Evolutionary conservation across 2,797 vertebrate genomes (phyloP), one percentile per base, ranked within the genome.

Genomic region (Enteromius anoplus): DNA sequence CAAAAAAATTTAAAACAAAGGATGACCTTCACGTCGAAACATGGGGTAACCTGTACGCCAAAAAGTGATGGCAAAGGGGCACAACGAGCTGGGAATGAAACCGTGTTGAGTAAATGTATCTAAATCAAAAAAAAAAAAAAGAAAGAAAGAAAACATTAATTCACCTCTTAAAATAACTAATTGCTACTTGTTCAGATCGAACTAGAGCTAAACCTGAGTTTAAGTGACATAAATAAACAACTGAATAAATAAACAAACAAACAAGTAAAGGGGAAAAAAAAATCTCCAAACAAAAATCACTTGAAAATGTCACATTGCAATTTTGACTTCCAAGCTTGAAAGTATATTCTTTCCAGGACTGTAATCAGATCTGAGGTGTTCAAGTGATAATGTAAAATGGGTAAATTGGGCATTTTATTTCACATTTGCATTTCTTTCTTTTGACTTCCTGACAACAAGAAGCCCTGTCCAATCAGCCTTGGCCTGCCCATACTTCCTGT

Each of bases 391-490:
- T 8, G 7, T 40, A 9, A 40, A 40, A 40, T 40, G 11, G 8
- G 11, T 34, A 55, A 73, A 53, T 53, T 37, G 5, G 12, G 12
- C 3, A 26, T 26, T 26, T 26, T 55, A 37, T 75, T n/a, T 75
- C 11, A 37, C 8, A 2, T 34, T 34, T 14, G 0, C 11, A 21
- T 72, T 73, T 34, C 2, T 1, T 14, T 37, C 2, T 75, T 37
- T 34, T 37, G 55, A 53, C 17, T 55, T 55, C 19, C 19, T 75
- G 42, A 71, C 10, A 73, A n/a, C 71, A 71, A 47, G 45, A 72
- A 32, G 26, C 26, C 26, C 26, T 26, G 26, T 26, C 26, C 26
- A 26, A 26, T 26, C 26, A 26, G 26, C 26, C 26, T 26, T 26
- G 26, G 26, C 26, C 26, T 26, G 26, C 26, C 26, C 26, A 26